Conservation (phyloP, 1,140 invertebrate species). For the Micrasema minimum region DNA sequence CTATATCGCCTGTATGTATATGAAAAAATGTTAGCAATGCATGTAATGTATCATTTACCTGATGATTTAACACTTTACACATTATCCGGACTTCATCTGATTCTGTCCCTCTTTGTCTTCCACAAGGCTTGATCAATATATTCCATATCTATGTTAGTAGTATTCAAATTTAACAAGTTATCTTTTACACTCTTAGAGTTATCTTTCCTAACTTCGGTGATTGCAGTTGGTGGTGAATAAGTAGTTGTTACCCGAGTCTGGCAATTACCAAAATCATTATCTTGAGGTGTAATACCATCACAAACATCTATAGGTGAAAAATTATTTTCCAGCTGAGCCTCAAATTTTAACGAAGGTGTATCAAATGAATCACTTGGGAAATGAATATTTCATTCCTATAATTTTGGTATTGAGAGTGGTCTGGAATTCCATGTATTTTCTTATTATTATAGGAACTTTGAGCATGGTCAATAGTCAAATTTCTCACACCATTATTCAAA, state of each 20-base stretch:
- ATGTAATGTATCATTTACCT: slow-evolving; percentile 69
- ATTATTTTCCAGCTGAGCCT: slow-evolving; percentile 48
- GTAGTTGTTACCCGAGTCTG: too few relatives aligned
- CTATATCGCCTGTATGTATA: too few relatives aligned
- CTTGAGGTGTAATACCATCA: slow-evolving; percentile 27
- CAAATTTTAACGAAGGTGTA: slow-evolving; percentile 48
- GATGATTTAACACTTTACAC: slow-evolving; percentile 87
- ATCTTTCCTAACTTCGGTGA: too few relatives aligned
- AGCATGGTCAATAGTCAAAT: too few relatives aligned
- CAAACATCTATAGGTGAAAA: slow-evolving; percentile 43
- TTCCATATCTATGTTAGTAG: slow-evolving; percentile 14
- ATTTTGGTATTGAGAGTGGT: slow-evolving; percentile 40
- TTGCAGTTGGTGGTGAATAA: too few relatives aligned
- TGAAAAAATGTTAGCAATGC: too few relatives aligned
- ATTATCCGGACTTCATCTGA: slow-evolving; percentile 93
- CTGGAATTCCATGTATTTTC: slow-evolving; percentile 15
- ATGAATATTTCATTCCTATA: slow-evolving; percentile 12
- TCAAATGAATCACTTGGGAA: slow-evolving; percentile 45
- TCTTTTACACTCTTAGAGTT: too few relatives aligned
- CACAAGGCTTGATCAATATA: slow-evolving; percentile 72
- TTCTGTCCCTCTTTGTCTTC: slow-evolving; percentile 82
- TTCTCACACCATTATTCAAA: too few relatives aligned
- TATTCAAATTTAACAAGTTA: too few relatives aligned
- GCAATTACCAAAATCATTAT: too few relatives aligned
- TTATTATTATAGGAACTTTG: too few relatives aligned